Percentiles rank a stretch among this genome's conserved stretches.
Conservation (phyloP, 1,140 invertebrate genomes). For the Mizuhopecten yessoensis region DNA sequence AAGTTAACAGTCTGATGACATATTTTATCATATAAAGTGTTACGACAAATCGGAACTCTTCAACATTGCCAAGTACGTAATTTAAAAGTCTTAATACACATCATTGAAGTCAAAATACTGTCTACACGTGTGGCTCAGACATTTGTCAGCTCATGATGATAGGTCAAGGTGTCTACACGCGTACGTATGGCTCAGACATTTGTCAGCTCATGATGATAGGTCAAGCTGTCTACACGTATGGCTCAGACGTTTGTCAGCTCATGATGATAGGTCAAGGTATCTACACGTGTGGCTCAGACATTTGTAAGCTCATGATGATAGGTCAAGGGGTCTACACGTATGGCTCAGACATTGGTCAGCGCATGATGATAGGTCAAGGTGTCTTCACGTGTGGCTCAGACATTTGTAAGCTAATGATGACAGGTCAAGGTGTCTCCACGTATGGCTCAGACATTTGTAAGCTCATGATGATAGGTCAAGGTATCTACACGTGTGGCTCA, state of each 20-base stretch:
- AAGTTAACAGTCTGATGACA: neutral
- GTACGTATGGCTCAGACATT: too few relatives aligned
- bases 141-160: neutral
- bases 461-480: too few relatives aligned
- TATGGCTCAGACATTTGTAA: too few relatives aligned
- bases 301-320: too few relatives aligned
- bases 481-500: too few relatives aligned
- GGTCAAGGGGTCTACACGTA: neutral
- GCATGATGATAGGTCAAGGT: neutral
- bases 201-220: too few relatives aligned
- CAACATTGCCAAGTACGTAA: neutral
- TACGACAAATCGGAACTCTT: neutral
- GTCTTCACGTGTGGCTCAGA: too few relatives aligned
- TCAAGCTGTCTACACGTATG: neutral
- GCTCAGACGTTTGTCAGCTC: neutral
- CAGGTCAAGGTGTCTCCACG: too few relatives aligned
- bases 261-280: neutral
- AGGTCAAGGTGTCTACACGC: too few relatives aligned
- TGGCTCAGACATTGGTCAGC: neutral
- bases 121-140: neutral
- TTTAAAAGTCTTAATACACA: neutral
- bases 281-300: too few relatives aligned
- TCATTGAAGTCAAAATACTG: neutral
- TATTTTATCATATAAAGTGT: neutral
- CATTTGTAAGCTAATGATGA: too few relatives aligned